These are phyloP conservation scores for Steinernema scapterisci DNA, from an alignment of 2,888 invertebrate genomes.

Conservation along the genomic window DNA sequence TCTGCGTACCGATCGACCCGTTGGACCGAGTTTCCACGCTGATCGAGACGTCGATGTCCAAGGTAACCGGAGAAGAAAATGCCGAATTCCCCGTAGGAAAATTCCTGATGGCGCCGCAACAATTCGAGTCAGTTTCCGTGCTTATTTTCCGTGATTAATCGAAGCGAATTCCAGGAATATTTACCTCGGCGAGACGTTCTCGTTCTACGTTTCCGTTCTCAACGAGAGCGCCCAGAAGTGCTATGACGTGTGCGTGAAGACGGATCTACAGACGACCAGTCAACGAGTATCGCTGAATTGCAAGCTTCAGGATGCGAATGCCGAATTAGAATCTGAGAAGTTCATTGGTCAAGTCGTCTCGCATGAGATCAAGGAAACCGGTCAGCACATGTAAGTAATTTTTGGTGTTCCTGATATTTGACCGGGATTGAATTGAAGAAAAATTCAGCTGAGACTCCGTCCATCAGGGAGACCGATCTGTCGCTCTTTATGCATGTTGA, in stretches of 20 bases:
- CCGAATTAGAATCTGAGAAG: conserved; percentile 77
- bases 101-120: conserved; percentile 89
- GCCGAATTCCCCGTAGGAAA: conserved; percentile 77
- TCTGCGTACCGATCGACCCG: conserved; percentile 81
- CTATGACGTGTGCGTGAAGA: conserved; percentile 83
- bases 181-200: conserved; percentile 95
- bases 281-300: conserved; percentile 74
- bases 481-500: too few relatives aligned
- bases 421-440: too few relatives aligned
- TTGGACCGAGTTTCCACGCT: conserved; percentile 49
- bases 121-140: conserved; percentile 78
- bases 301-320: conserved; percentile 73
- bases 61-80: conserved; percentile 45
- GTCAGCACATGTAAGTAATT: conserved; percentile 84
- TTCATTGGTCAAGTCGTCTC: conserved; percentile 93
- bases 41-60: conserved; percentile 40
- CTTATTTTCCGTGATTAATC: conserved; percentile 1
- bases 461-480: too few relatives aligned
- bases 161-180: conserved; percentile 76
- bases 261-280: conserved; percentile 88
- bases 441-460: too few relatives aligned
- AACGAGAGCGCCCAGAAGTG: conserved; percentile 87
- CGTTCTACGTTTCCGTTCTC: conserved; percentile 94
- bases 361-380: conserved; percentile 98
- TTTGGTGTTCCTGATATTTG: too few relatives aligned